Evolutionary conservation across 1,140 invertebrate species (phyloP).

Genomic region (Cotesia typhae): DNA sequence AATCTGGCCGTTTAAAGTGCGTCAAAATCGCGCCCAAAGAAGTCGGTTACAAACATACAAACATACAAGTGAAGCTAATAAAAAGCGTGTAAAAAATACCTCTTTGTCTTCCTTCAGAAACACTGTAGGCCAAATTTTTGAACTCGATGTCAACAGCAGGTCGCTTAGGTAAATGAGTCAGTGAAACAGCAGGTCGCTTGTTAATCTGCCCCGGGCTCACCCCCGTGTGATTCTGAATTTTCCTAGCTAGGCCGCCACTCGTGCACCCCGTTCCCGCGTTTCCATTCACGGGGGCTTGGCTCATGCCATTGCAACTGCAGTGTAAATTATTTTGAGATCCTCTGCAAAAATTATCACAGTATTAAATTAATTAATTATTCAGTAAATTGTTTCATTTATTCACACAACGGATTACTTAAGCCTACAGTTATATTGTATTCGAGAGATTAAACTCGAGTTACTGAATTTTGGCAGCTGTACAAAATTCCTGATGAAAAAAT

Average conservation of each 20-base stretch:
- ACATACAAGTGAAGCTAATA: no score
- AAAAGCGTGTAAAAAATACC: conserved; percentile 59
- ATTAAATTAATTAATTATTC: neutral
- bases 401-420: no score
- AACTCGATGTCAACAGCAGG: conserved; percentile 90
- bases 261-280: conserved; percentile 62
- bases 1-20: no score
- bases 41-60: no score
- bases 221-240: conserved; percentile 73
- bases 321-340: conserved; percentile 73
- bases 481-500: neutral
- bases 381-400: neutral
- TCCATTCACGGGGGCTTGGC: conserved; percentile 50
- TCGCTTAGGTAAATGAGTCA: conserved; percentile 81
- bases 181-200: conserved; percentile 65
- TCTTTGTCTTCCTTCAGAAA: conserved; percentile 81
- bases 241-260: conserved; percentile 68
- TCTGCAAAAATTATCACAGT: conserved; percentile 60
- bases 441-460: no score
- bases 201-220: conserved; percentile 56
- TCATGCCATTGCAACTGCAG: conserved; percentile 71
- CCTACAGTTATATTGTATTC: no score
- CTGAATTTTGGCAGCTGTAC: neutral
- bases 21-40: no score
- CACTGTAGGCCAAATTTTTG: conserved; percentile 83